Conservation (phyloP, 2,888 invertebrate genomes). For the Lucinisca nassula region DNA sequence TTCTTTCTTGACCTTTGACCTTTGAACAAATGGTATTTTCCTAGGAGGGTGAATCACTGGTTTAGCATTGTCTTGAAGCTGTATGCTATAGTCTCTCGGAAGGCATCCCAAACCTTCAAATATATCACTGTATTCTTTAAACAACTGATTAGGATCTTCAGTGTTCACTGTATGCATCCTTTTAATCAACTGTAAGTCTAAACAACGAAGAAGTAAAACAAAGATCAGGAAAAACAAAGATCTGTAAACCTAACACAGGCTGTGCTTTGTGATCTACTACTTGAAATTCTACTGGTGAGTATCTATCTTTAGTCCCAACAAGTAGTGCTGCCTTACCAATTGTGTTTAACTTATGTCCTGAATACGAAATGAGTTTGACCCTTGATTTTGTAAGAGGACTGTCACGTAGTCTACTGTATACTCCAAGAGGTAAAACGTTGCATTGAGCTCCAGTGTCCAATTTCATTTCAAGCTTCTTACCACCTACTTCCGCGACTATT, state of each 20-base stretch:
- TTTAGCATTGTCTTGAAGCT: slow-evolving; percentile 31
- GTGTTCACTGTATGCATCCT: slow-evolving; percentile 4
- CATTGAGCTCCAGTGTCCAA: slow-evolving; percentile 26
- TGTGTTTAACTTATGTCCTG: neutral
- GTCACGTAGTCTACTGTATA: slow-evolving; percentile 2
- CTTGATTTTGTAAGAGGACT: neutral
- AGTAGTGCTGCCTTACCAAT: neutral
- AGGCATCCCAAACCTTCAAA: neutral
- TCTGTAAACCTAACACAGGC: slow-evolving; percentile 1
- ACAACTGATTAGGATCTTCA: neutral
- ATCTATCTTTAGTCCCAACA: neutral
- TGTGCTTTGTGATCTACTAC: neutral
- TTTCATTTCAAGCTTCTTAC: slow-evolving; percentile 6
- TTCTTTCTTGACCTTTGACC: slow-evolving; percentile 55
- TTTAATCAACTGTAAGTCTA: neutral
- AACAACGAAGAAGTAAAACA: no score
- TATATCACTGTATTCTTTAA: neutral
- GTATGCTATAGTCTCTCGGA: slow-evolving; percentile 37
- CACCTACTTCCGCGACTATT: no score
- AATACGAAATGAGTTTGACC: neutral
- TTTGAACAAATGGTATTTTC: neutral
- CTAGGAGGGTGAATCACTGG: slow-evolving; percentile 9
- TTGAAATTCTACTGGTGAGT: neutral
- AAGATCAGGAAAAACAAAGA: no score
- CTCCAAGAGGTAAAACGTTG: slow-evolving; percentile 18